Conservation (phyloP, 2,113 vertebrate species). For the Odontesthes bonariensis region DNA sequence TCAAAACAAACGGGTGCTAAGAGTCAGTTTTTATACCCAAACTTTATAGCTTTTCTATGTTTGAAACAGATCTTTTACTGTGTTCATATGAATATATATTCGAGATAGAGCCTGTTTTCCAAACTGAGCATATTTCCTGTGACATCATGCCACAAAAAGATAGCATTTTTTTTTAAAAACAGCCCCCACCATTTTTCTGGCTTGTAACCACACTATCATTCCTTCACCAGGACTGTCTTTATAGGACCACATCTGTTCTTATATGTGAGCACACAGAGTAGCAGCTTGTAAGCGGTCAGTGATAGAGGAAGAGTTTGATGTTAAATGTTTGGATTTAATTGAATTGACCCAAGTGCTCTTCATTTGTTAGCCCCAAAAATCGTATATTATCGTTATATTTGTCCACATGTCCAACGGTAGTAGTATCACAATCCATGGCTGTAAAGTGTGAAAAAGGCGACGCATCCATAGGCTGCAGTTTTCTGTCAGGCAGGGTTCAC, state of each 20-base stretch:
- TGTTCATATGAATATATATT: slow-evolving; percentile 4
- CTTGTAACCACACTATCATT: slow-evolving; percentile 6
- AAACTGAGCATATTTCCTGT: slow-evolving; percentile 9
- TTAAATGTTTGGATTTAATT: slow-evolving; percentile 10
- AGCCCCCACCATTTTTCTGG: background rate
- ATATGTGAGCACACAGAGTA: slow-evolving; percentile 1
- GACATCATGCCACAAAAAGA: background rate
- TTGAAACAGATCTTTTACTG: slow-evolving; percentile 2
- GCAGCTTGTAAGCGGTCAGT: slow-evolving; percentile 1
- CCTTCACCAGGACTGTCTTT: slow-evolving; percentile 1
- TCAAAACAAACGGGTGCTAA: slow-evolving; percentile 11
- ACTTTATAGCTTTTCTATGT: background rate
- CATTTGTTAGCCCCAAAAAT: background rate
- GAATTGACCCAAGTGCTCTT: background rate
- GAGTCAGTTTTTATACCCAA: slow-evolving; percentile 18
- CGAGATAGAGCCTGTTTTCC: slow-evolving; percentile 19
- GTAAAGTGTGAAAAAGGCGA: background rate
- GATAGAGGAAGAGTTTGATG: background rate
- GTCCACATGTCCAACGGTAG: background rate
- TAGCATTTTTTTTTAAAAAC: background rate
- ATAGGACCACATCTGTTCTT: slow-evolving; percentile 2
- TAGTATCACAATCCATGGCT: background rate
- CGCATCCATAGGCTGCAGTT: too few relatives aligned
- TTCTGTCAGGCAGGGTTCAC: too few relatives aligned
- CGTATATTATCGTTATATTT: background rate